Evolutionary conservation across 1,140 invertebrate species (phyloP), one percentile per base, ranked within the genome.

Genomic region (Drosophila funebris): DNA sequence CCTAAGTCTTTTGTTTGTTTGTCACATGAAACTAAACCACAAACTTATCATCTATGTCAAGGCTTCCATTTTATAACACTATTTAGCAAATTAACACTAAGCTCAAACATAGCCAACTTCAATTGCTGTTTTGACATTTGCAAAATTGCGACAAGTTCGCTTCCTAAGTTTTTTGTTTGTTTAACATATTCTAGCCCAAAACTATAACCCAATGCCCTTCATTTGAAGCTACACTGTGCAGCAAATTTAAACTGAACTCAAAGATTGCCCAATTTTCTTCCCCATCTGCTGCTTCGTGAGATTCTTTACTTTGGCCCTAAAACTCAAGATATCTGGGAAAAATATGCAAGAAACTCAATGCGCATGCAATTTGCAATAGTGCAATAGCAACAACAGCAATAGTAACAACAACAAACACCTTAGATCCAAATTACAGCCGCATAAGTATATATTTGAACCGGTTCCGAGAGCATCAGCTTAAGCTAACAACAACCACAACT

Each of bases 391-490:
- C 43, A 64, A 56, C 44, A 76, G 50, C 56, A 44, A 43, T 56
- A 70, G 56, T 48, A 58, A 37, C 44, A 44, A 46, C 57, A 66
- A 57, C 57, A 73, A 60, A 78, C 76, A 87, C 52, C 75, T 80
- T 54, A 87, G 81, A 85, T 84, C 81, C 74, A 82, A 85, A 87
- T 87, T 78, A 60, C 64, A 73, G 78, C 76, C 62, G 74, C 81
- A 64, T 62, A 81, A 80, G 44, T 61, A 31, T 57, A 62, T 54
- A 83, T 88, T 88, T 82, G 72, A 88, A 88, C 83, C 83, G 83
- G 83, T 88, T 88, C 50, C 71, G 16, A 54, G 48, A 58, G 57
- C 56, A 57, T 52, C 77, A 48, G 39, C 58, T 43, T 0, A 1
- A 44, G 16, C 46, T 52, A 22, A 37, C 58, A 53, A 43, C 58